These are phyloP conservation scores for Microdon myrmicae DNA, from an alignment of 2,888 invertebrate species.

Conservation along the genomic window DNA sequence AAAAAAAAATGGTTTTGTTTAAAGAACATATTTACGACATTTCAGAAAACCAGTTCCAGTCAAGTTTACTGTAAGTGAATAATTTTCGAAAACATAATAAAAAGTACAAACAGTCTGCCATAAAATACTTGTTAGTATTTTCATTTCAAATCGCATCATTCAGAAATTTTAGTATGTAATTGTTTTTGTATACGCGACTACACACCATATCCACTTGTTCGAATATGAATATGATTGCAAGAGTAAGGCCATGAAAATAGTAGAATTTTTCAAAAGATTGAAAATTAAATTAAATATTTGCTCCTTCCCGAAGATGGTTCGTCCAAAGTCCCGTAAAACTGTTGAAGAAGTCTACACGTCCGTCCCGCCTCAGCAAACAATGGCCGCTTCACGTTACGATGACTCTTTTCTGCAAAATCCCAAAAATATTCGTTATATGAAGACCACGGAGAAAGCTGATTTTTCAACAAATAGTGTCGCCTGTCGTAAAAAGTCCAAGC, in stretches of 20 bases:
- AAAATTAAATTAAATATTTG: constrained; percentile 22
- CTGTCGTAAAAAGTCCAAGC: constrained; percentile 11
- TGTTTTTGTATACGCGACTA: no score
- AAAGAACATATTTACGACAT: no score
- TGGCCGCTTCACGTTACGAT: constrained; percentile 10
- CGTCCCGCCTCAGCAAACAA: constrained; percentile 53
- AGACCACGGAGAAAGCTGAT: constrained; percentile 10
- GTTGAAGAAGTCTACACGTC: constrained; percentile 61
- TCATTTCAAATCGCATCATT: no score
- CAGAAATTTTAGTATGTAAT: no score
- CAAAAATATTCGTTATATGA: constrained; percentile 9
- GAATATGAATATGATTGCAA: no score
- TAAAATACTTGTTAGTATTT: no score
- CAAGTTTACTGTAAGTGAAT: no score
- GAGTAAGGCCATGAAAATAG: constrained; percentile 24
- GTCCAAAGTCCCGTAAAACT: constrained; percentile 58
- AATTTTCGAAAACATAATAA: no score
- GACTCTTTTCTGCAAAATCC: constrained; percentile 44
- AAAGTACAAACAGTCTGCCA: no score
- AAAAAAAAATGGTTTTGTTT: no score
- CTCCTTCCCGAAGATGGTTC: constrained; percentile 57
- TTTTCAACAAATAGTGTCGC: background rate
- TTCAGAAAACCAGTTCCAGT: no score
- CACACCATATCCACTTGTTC: no score
- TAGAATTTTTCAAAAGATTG: constrained; percentile 30